Percentiles rank a stretch among this genome's conserved stretches.
phyloP scores from a whole-genome alignment of 2,113 vertebrate genomes.

The Scomber colias region DNA sequence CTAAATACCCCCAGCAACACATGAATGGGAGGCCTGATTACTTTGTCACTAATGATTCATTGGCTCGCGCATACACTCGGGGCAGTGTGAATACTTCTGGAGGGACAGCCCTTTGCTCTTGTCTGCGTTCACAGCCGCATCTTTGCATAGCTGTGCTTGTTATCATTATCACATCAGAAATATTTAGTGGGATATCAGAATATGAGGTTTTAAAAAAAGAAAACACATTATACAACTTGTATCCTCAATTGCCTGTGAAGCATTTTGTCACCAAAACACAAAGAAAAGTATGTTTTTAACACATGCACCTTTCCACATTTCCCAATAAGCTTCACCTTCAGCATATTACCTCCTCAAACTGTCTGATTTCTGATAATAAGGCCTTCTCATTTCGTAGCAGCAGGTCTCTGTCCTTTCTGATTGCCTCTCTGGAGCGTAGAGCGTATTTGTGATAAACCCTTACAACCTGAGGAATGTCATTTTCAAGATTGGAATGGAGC shows the following conservation, averaged over 20 bases:
- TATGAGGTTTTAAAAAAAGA: background rate
- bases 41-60: conserved; percentile 74
- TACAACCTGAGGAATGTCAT: conserved; percentile 63
- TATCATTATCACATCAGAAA: background rate
- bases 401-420: conserved; percentile 31
- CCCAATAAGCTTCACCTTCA: conserved; percentile 41
- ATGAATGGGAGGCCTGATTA: conserved; percentile 77
- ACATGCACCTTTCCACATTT: conserved; percentile 41
- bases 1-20: conserved; percentile 62
- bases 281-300: conserved; percentile 22
- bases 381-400: conserved; percentile 34
- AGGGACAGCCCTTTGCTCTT: conserved; percentile 33
- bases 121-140: conserved; percentile 24
- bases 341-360: conserved; percentile 50
- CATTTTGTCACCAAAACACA: conserved; percentile 12
- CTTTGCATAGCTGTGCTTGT: conserved; percentile 13
- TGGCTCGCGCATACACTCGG: conserved; percentile 46
- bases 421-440: conserved; percentile 55
- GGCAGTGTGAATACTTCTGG: conserved; percentile 38
- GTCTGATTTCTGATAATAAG: conserved; percentile 56
- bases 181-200: background rate
- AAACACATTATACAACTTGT: too few species aligned
- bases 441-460: conserved; percentile 57
- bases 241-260: background rate
- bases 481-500: conserved; percentile 46